phyloP scores from a whole-genome alignment of 2,888 invertebrate genomes.

The Belgica antarctica region DNA sequence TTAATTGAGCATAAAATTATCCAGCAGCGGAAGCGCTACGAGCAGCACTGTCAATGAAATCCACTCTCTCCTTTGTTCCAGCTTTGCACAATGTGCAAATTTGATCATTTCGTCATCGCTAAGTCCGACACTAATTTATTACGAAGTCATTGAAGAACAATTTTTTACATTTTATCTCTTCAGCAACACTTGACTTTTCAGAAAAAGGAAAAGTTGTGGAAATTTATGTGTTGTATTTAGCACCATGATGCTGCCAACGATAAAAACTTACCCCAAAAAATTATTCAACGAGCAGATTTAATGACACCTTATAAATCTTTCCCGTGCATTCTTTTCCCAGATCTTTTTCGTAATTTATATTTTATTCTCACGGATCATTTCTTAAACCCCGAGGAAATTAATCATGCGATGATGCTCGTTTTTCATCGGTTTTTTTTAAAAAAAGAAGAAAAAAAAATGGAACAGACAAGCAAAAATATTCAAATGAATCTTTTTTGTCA shows the following conservation, averaged over 20 bases:
- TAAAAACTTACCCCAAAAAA: constrained; percentile 21
- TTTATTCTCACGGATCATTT: constrained; percentile 15
- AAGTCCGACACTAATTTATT: constrained; percentile 2
- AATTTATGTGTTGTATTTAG: constrained; percentile 25
- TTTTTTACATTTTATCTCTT: constrained; percentile 15
- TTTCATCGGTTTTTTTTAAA: background rate
- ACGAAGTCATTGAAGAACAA: constrained; percentile 7
- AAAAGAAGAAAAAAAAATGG: background rate
- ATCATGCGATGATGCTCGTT: constrained; percentile 15
- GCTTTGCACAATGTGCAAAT: no score
- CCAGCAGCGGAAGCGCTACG: no score
- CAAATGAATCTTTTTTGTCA: no score
- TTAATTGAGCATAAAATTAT: no score
- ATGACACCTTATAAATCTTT: constrained; percentile 23
- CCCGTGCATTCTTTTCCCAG: background rate
- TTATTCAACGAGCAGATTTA: constrained; percentile 14
- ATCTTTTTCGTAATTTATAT: constrained; percentile 24
- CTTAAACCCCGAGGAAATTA: constrained; percentile 18
- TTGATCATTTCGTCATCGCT: background rate
- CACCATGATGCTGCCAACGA: background rate
- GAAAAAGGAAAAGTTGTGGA: background rate
- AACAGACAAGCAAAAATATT: no score
- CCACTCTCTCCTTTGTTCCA: no score
- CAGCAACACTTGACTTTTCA: constrained; percentile 7
- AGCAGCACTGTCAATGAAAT: no score